phyloP scores from a whole-genome alignment of 53 echinoderm and acorn worm species.

The Temnopleurus reevesii region DNA sequence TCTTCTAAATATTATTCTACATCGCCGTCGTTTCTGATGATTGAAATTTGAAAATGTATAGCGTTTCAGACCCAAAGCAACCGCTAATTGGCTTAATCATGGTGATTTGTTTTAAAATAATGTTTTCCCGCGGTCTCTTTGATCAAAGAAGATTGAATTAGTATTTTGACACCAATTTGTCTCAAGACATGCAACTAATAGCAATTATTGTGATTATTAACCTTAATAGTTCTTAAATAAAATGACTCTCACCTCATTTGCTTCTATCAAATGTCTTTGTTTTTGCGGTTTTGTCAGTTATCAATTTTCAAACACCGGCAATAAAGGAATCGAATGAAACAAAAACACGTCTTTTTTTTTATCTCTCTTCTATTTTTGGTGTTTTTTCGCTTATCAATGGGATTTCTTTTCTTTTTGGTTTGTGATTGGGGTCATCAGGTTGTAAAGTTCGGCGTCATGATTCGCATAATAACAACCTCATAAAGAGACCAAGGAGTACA shows the following conservation, averaged over 20 bases:
- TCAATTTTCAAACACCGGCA: not conserved
- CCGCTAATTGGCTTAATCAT: too few species aligned
- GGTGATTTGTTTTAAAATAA: too few species aligned
- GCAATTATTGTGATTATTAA: not conserved
- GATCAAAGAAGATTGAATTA: too few species aligned
- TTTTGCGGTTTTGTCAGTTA: not conserved
- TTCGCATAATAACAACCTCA: constrained; percentile 24
- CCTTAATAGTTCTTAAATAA: not conserved
- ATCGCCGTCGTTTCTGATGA: too few species aligned
- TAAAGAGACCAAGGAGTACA: constrained; percentile 33
- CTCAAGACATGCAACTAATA: too few species aligned
- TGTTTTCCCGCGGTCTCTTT: too few species aligned
- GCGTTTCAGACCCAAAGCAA: too few species aligned
- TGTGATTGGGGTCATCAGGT: constrained; percentile 32
- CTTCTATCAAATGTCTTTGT: not conserved
- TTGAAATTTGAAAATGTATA: too few species aligned
- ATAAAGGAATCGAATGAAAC: not conserved
- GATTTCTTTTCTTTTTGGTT: not conserved
- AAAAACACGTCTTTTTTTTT: not conserved
- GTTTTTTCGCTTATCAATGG: not conserved
- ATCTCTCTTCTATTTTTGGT: not conserved
- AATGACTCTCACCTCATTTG: not conserved
- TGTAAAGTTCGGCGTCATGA: constrained; percentile 45
- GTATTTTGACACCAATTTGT: too few species aligned
- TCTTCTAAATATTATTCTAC: too few species aligned